These are phyloP conservation scores for Melopsittacus undulatus DNA, from an alignment of 2,797 vertebrate genomes.

Conservation along the genomic window DNA sequence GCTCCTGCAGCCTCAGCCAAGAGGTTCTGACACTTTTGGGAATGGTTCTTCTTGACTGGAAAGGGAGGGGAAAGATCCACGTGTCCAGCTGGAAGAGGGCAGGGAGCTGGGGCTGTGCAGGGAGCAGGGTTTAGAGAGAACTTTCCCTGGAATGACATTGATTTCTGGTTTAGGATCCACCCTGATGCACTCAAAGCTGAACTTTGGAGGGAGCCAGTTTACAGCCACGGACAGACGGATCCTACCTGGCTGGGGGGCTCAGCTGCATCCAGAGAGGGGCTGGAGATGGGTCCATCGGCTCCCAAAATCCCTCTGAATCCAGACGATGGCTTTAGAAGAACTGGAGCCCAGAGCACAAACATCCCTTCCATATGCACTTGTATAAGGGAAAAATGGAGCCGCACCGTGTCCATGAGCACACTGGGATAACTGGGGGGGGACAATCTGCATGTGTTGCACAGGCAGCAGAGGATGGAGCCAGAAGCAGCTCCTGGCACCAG, in stretches of 20 bases:
- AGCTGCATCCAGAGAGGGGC: neutral
- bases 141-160: neutral
- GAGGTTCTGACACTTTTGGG: neutral
- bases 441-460: neutral
- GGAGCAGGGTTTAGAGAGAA: fast-evolving
- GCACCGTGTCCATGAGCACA: neutral
- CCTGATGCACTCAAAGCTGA: fast-evolving
- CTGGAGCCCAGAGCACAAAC: neutral
- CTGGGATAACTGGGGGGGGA: neutral
- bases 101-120: neutral
- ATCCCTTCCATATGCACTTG: fast-evolving
- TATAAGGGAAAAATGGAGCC: neutral
- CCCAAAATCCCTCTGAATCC: neutral
- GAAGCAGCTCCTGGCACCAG: neutral
- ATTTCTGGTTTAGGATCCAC: neutral
- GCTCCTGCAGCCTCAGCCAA: neutral
- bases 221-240: fast-evolving
- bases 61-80: neutral
- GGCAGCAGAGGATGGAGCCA: neutral
- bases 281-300: fast-evolving
- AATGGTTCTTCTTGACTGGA: neutral
- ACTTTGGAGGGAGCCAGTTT: no score
- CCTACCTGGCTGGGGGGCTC: neutral
- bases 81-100: fast-evolving
- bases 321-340: fast-evolving